phyloP scores from a whole-genome alignment of 2,888 invertebrate species.

The Aleiodes alternator region DNA sequence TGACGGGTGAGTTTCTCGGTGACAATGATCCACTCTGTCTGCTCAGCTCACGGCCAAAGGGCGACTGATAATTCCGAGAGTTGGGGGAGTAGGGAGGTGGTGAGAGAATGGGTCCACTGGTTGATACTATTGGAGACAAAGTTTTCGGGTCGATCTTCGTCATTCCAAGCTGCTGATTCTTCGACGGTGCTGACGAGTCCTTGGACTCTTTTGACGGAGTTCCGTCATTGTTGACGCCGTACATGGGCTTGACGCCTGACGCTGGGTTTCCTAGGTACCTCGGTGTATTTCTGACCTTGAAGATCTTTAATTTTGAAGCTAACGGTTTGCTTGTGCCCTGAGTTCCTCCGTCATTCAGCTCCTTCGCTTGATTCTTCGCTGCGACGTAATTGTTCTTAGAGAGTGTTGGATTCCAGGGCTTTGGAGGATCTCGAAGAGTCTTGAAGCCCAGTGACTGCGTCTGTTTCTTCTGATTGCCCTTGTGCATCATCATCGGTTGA shows the following conservation, averaged over 20 bases:
- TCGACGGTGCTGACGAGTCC: slow-evolving; percentile 49
- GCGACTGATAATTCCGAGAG: slow-evolving; percentile 66
- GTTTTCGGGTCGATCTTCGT: slow-evolving; percentile 80
- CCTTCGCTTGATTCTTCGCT: slow-evolving; percentile 70
- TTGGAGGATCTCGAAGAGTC: slow-evolving; percentile 79
- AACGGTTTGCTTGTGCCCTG: slow-evolving; percentile 62
- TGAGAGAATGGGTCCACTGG: slow-evolving; percentile 68
- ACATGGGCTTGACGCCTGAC: slow-evolving; percentile 80
- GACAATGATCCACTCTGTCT: slow-evolving; percentile 66
- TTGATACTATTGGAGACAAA: slow-evolving; percentile 76
- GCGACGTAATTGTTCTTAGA: slow-evolving; percentile 75
- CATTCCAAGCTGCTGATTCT: slow-evolving; percentile 62
- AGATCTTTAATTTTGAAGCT: slow-evolving; percentile 77
- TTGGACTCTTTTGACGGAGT: slow-evolving; percentile 55
- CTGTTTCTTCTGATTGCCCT: slow-evolving; percentile 55
- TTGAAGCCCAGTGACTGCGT: slow-evolving; percentile 77
- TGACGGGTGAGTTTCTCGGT: slow-evolving; percentile 71
- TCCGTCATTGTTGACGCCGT: slow-evolving; percentile 76
- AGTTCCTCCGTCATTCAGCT: slow-evolving; percentile 58
- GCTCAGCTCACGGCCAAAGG: slow-evolving; percentile 60
- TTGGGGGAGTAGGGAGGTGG: slow-evolving; percentile 70
- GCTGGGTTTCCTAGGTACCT: slow-evolving; percentile 76
- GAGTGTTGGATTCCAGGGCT: slow-evolving; percentile 80
- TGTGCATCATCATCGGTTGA: too few relatives aligned
- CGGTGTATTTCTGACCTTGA: slow-evolving; percentile 77